Base-by-base conservation (phyloP, 1,140 invertebrate species). In the Drosophila nikananu region DNA sequence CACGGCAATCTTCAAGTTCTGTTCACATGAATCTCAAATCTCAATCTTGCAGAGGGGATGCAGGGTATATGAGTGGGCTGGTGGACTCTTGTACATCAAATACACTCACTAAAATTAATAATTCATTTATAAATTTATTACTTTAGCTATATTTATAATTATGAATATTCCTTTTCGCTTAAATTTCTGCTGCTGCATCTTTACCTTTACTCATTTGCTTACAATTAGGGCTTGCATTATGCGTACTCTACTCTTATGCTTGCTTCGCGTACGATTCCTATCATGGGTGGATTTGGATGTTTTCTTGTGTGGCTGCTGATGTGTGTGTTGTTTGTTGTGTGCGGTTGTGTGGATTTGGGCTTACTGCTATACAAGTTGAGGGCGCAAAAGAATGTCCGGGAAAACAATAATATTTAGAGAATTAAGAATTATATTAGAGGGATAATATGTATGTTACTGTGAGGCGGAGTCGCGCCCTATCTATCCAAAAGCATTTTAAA, bases 51-150 rank as follows among this genome's bases (percentile, higher is more conserved):
- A 25, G 21, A 25, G n/a, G 42, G 25, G 46, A 46, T 46, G 44
- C 44, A 46, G 55, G 48, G 48, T 49, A 21, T 49, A 21, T 27
- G 51, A 15, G 30, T 17, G 62, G 44, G 15, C 12, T 42, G 19
- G 49, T 30, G 49, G 49, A 19, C 25, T 52, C 27, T 32, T 87
- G 63, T 83, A 87, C 83, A 87, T 87, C 64, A 77, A 87, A 87
- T 35, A 55, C 77, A 81, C 86, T 84, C 64, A 70, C 74, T 90
- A 90, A 84, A 78, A 81, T 78, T 79, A 72, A 81, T 89, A 90
- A 87, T 89, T 89, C 86, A 90, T 81, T 90, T 90, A 89, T 89
- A 89, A 89, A 90, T 89, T 89, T 89, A 89, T 89, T 90, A 89
- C 54, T 87, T 87, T 89, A 89, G 86, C 84, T 89, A 89, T 90